Percentiles rank a stretch among this genome's conserved stretches.
phyloP scores from a whole-genome alignment of 1,140 invertebrate genomes.

The Lucilia cuprina region DNA sequence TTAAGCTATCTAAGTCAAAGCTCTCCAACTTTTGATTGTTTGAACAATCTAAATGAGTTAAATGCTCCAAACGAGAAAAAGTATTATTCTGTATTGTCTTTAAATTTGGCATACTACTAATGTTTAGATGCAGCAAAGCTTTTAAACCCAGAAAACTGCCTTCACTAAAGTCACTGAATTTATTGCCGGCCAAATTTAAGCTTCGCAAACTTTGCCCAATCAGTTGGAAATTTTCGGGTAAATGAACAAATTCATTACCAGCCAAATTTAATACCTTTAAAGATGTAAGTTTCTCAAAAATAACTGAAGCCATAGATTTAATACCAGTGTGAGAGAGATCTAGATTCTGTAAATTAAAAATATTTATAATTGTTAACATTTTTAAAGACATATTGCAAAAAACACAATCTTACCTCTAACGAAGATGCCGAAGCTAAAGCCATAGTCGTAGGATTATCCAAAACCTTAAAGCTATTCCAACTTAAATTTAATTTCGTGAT shows the following conservation, averaged over 20 bases:
- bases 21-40: conserved; percentile 51
- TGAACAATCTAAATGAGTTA: conserved; percentile 51
- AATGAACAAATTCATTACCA: conserved; percentile 66
- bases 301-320: conserved; percentile 63
- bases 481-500: conserved; percentile 72
- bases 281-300: conserved; percentile 62
- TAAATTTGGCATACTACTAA: conserved; percentile 66
- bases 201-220: conserved; percentile 64
- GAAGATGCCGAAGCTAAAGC: conserved; percentile 68
- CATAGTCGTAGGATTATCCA: conserved; percentile 69
- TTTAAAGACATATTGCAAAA: background rate
- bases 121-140: conserved; percentile 66
- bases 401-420: conserved; percentile 63
- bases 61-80: conserved; percentile 63
- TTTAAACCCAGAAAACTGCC: conserved; percentile 67
- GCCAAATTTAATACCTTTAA: conserved; percentile 67
- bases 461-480: conserved; percentile 71
- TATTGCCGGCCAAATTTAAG: conserved; percentile 68
- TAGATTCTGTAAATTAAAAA: conserved; percentile 62
- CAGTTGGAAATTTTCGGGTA: conserved; percentile 66
- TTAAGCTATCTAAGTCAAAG: conserved; percentile 47
- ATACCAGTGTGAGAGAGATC: conserved; percentile 69
- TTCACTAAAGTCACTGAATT: conserved; percentile 65
- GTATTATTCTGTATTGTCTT: conserved; percentile 65
- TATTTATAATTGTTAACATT: background rate